Conservation (phyloP, 2,113 vertebrate genomes). For the Alligator mississippiensis region DNA sequence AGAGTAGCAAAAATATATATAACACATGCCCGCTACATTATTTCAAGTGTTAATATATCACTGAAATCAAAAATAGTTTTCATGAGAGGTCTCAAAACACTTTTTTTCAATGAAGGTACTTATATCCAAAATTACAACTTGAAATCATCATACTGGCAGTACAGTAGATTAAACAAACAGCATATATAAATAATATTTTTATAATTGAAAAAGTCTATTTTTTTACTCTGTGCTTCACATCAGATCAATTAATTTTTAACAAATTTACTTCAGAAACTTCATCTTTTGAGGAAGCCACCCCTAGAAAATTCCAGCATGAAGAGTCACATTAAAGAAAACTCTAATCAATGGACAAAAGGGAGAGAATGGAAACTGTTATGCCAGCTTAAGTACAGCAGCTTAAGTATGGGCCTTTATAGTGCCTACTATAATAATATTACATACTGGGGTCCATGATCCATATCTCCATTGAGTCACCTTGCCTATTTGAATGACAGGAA, state of each 20-base stretch:
- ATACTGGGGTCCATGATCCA: constrained; percentile 95
- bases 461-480: constrained; percentile 90
- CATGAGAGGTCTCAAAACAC: not conserved
- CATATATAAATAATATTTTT: not conserved
- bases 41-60: not conserved
- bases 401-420: too few relatives aligned
- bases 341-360: not conserved
- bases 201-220: not conserved
- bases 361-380: not conserved
- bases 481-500: constrained; percentile 76
- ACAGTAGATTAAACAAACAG: not conserved
- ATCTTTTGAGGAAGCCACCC: not conserved
- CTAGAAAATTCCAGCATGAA: not conserved
- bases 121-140: not conserved
- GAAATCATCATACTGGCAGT: not conserved
- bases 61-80: not conserved
- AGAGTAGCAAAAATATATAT: not conserved
- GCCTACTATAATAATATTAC: constrained; percentile 46
- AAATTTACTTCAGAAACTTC: not conserved
- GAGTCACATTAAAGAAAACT: not conserved
- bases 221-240: not conserved
- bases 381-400: not conserved
- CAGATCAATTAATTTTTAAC: not conserved
- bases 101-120: not conserved
- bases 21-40: not conserved